Evolutionary conservation across 2,888 invertebrate species (phyloP).

Genomic region (Tachina grossa): DNA sequence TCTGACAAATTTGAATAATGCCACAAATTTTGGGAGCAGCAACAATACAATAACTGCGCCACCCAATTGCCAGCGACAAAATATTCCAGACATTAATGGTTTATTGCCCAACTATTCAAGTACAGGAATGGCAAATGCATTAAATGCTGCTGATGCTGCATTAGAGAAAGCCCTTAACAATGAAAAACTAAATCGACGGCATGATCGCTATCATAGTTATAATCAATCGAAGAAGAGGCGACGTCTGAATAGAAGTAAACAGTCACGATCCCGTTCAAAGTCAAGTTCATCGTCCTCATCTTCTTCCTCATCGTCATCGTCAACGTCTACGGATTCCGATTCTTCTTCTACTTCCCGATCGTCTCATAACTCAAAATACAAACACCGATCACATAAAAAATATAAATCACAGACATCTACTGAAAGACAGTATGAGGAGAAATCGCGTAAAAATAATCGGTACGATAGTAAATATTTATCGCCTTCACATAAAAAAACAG

Average conservation of each 20-base stretch:
- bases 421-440: slow-evolving; percentile 21
- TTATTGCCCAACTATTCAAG: slow-evolving; percentile 44
- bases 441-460: slow-evolving; percentile 42
- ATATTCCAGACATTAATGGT: slow-evolving; percentile 60
- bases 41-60: slow-evolving; percentile 30
- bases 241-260: slow-evolving; percentile 27
- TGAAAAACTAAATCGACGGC: slow-evolving; percentile 33
- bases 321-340: slow-evolving; percentile 64
- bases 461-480: slow-evolving; percentile 63
- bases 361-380: slow-evolving; percentile 72
- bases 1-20: slow-evolving; percentile 73
- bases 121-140: slow-evolving; percentile 68
- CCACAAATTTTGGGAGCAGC: slow-evolving; percentile 11
- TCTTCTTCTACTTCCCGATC: slow-evolving; percentile 64
- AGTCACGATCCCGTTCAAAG: slow-evolving; percentile 50
- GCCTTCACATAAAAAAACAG: slow-evolving; percentile 44
- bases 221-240: slow-evolving; percentile 40
- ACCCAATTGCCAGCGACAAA: slow-evolving; percentile 28
- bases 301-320: slow-evolving; percentile 70
- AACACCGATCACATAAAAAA: slow-evolving; percentile 66
- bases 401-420: slow-evolving; percentile 49
- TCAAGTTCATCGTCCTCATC: slow-evolving; percentile 62
- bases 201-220: slow-evolving; percentile 30
- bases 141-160: slow-evolving; percentile 77
- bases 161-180: slow-evolving; percentile 74